These are phyloP conservation scores for Rotaria macrura DNA, from an alignment of 2,888 invertebrate genomes.

Conservation along the genomic window DNA sequence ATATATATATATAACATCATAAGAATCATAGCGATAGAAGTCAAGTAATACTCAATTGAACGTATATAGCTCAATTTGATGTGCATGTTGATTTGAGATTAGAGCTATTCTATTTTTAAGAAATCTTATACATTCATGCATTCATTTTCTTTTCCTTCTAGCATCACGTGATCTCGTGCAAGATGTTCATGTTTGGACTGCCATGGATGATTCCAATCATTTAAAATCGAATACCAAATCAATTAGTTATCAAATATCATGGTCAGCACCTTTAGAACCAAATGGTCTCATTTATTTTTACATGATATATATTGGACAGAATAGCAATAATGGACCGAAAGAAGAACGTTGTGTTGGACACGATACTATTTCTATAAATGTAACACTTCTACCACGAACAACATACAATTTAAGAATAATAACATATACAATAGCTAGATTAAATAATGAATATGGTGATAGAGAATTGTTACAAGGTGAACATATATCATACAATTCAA, in stretches of 20 bases:
- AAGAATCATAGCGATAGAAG: too few relatives aligned
- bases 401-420: neutral
- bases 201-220: neutral
- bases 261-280: neutral
- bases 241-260: neutral
- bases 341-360: neutral
- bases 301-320: neutral
- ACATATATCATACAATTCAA: neutral
- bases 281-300: constrained; percentile 5
- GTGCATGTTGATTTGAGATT: too few relatives aligned
- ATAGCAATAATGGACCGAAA: neutral
- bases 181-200: neutral
- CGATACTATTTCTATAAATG: neutral
- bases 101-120: too few relatives aligned
- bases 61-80: too few relatives aligned
- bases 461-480: neutral
- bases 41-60: too few relatives aligned
- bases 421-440: neutral
- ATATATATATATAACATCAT: too few relatives aligned
- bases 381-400: neutral
- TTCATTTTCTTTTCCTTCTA: neutral
- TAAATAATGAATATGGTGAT: neutral
- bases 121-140: neutral
- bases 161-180: neutral
- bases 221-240: neutral